phyloP scores from a whole-genome alignment of 2,113 vertebrate species.

The Zonotrichia leucophrys region DNA sequence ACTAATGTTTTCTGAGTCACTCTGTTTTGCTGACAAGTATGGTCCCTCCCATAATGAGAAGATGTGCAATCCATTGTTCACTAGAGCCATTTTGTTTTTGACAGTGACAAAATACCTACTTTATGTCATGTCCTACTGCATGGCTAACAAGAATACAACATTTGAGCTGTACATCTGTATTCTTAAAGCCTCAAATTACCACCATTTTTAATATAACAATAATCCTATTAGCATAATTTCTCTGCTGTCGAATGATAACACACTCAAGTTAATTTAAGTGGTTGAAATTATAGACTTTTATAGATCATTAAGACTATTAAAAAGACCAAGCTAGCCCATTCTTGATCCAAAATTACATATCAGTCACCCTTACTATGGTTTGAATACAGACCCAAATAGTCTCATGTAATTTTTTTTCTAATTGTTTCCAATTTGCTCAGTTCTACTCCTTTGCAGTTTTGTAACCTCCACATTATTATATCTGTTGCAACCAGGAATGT shows the following conservation, averaged over 20 bases:
- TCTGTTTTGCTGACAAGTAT: conserved; percentile 23
- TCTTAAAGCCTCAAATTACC: conserved; percentile 49
- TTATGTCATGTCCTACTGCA: conserved; percentile 5
- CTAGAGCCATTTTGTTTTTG: conserved; percentile 17
- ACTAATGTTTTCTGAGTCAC: neutral
- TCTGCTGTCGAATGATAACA: conserved; percentile 27
- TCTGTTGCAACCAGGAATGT: neutral
- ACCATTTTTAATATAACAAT: conserved; percentile 56
- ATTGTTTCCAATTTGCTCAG: neutral
- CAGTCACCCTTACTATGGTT: neutral
- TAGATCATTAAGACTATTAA: neutral
- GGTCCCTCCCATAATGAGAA: neutral
- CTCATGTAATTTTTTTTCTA: neutral
- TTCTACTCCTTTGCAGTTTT: neutral
- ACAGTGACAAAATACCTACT: conserved; percentile 47
- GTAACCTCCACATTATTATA: neutral
- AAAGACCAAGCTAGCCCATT: neutral
- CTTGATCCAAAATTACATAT: neutral
- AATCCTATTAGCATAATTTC: conserved; percentile 41
- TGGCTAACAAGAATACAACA: conserved; percentile 7
- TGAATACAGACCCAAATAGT: neutral
- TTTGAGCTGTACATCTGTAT: conserved; percentile 16
- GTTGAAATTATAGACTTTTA: conserved; percentile 26
- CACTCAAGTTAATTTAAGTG: conserved; percentile 13
- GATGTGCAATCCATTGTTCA: conserved; percentile 21